These are phyloP conservation scores for Odontocolon sp. DNA, from an alignment of 2,888 invertebrate genomes.

Conservation along the genomic window DNA sequence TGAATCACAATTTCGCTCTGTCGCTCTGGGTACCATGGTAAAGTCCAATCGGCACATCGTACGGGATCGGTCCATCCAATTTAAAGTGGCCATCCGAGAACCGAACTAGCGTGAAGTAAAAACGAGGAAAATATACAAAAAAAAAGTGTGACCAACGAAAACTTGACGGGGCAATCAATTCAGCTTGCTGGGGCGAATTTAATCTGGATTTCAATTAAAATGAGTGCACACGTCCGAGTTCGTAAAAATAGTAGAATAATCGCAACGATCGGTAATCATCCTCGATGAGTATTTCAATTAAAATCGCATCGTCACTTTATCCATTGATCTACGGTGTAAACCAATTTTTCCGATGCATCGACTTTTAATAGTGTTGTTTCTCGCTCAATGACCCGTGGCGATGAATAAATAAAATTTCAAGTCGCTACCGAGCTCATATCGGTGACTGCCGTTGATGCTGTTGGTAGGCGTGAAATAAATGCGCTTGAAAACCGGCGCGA, in stretches of 20 bases:
- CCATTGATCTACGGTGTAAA: slow-evolving; percentile 43
- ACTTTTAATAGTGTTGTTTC: slow-evolving; percentile 26
- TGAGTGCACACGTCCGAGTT: slow-evolving; percentile 26
- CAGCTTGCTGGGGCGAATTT: slow-evolving; percentile 43
- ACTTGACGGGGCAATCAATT: slow-evolving; percentile 57
- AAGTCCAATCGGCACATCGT: slow-evolving; percentile 67
- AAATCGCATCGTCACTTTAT: slow-evolving; percentile 54
- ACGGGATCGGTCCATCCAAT: slow-evolving; percentile 70
- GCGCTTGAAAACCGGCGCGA: slow-evolving; percentile 46
- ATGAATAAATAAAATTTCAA: slow-evolving; percentile 33
- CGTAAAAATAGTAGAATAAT: slow-evolving; percentile 41
- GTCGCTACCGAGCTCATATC: slow-evolving; percentile 24
- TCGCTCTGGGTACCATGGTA: slow-evolving; percentile 29
- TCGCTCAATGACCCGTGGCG: slow-evolving; percentile 17
- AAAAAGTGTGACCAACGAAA: slow-evolving; percentile 34
- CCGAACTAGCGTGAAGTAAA: slow-evolving; percentile 38
- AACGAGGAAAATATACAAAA: slow-evolving; percentile 2
- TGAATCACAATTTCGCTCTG: slow-evolving; percentile 76
- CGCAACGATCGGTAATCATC: slow-evolving; percentile 47
- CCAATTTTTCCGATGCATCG: slow-evolving; percentile 21
- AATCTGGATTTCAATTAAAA: slow-evolving; percentile 58
- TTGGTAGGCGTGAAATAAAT: slow-evolving; percentile 63
- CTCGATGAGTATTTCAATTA: slow-evolving; percentile 56
- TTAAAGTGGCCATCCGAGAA: slow-evolving; percentile 70
- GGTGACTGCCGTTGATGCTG: not conserved